Base-by-base conservation (phyloP, 2,888 invertebrate species). In the Poecilus cupreus region DNA sequence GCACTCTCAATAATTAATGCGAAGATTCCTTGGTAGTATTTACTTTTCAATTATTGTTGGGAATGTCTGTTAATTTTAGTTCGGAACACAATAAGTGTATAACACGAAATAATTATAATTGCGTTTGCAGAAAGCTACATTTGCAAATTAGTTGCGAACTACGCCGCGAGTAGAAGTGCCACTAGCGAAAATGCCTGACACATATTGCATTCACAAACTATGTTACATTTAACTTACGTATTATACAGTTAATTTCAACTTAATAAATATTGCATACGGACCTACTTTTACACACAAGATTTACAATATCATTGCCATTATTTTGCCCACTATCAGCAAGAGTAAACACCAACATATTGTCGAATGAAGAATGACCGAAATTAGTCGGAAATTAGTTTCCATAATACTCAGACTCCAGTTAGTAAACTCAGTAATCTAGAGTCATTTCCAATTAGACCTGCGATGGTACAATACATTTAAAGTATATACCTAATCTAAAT, bases 91-190 rank as follows among this genome's bases (percentile, higher is more conserved):
- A 72, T 72, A 46, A 72, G 18, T 46, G 43, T 72, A 46, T 20
- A 22, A 72, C 24, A 43, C 22, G 46, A 72, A 72, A 72, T 72
- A 72, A 72, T 72, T 68, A 20, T 68, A 72, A 72, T 46, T 72
- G 37, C 26, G 46, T 49, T 72, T 46, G 72, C 49, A 72, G 22
- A 24, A 24, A 46, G 46, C 72, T 46, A 46, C 43, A 72, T 46
- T 49, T 72, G 46, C 46, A 72, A 72, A 72, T 72, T 72, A 72
- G 72, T 72, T 72, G 26, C 46, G 43, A 72, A 46, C 46, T 68
- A 18, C 11, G 64, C 16, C n/a, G 20, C 37, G 64, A 16, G n/a
- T 68, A 37, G 16, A 18, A 18, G 10, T 10, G 11, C 32, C 32
- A 68, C 6, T 68, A 18, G 32, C 39, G 37, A 37, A 37, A 51